Evolutionary conservation across 2,888 invertebrate species (phyloP).

Genomic region (Ormyrus pomaceus): DNA sequence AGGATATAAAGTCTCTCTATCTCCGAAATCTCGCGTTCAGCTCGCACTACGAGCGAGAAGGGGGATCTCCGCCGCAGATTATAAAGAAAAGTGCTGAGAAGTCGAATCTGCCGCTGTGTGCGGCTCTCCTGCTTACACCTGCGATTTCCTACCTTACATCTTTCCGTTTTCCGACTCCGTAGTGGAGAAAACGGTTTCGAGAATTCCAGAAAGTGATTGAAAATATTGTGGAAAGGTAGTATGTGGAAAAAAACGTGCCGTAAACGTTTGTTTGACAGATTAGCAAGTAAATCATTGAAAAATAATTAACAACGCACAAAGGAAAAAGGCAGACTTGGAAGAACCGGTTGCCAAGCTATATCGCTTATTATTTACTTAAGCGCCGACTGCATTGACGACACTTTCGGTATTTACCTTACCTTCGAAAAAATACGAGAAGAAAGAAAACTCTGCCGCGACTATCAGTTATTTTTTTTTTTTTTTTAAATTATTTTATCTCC

Average conservation of each 20-base stretch:
- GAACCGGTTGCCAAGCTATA: constrained; percentile 36
- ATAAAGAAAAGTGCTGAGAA: too few species aligned
- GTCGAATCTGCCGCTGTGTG: too few species aligned
- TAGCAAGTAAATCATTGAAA: neutral
- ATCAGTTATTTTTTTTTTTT: constrained; percentile 35
- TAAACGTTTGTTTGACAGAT: too few species aligned
- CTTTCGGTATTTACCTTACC: constrained; percentile 13
- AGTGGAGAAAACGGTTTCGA: too few species aligned
- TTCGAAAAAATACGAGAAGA: constrained; percentile 6
- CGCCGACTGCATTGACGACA: constrained; percentile 37
- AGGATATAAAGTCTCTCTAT: neutral
- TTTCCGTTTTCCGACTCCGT: too few species aligned
- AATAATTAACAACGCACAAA: constrained; percentile 16
- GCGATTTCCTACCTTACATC: too few species aligned
- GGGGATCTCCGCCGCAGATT: too few species aligned
- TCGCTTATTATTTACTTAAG: constrained; percentile 52
- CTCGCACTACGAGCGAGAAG: too few species aligned
- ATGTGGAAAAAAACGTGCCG: neutral
- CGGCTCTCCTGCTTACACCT: too few species aligned
- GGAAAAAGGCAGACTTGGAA: constrained; percentile 8
- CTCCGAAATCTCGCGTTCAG: neutral
- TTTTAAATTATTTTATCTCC: constrained; percentile 35
- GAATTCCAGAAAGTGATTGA: too few species aligned
- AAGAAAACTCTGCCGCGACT: constrained; percentile 11
- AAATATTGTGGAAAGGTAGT: too few species aligned